phyloP scores from a whole-genome alignment of 2,113 vertebrate species.

The Acanthisitta chloris region DNA sequence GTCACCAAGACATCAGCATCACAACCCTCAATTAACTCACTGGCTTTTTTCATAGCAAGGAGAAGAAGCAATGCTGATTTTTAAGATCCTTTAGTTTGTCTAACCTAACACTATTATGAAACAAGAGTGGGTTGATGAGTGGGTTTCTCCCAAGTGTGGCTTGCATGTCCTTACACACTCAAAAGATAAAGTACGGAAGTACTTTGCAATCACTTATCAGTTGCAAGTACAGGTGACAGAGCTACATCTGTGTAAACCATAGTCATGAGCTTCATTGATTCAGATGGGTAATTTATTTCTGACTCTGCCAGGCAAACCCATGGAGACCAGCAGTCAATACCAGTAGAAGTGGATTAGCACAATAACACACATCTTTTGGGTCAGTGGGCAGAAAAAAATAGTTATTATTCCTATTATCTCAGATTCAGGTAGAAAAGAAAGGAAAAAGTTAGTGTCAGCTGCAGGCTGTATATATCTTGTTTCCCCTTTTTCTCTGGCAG shows the following conservation, averaged over 20 bases:
- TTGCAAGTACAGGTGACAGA: background rate
- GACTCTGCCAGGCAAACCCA: background rate
- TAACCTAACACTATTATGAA: fast-evolving
- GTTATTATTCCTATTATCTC: slow-evolving; percentile 26
- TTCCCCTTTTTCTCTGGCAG: background rate
- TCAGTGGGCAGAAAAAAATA: background rate
- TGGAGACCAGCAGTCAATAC: slow-evolving; percentile 12
- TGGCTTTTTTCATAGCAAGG: background rate
- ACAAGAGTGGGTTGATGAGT: fast-evolving
- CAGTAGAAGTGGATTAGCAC: background rate
- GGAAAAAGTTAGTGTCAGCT: background rate
- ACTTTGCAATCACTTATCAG: background rate
- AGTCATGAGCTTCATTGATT: background rate
- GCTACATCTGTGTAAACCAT: background rate
- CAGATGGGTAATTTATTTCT: slow-evolving; percentile 18
- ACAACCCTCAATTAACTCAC: background rate
- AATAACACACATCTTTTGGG: background rate
- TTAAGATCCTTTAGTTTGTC: background rate
- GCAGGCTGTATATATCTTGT: background rate
- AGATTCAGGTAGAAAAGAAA: background rate
- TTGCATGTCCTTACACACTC: background rate
- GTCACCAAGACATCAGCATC: background rate
- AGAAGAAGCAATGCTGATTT: background rate
- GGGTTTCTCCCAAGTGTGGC: background rate
- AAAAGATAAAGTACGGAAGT: background rate